phyloP scores from a whole-genome alignment of 64 coral and sea anemone genomes.

The Montipora foliosa region DNA sequence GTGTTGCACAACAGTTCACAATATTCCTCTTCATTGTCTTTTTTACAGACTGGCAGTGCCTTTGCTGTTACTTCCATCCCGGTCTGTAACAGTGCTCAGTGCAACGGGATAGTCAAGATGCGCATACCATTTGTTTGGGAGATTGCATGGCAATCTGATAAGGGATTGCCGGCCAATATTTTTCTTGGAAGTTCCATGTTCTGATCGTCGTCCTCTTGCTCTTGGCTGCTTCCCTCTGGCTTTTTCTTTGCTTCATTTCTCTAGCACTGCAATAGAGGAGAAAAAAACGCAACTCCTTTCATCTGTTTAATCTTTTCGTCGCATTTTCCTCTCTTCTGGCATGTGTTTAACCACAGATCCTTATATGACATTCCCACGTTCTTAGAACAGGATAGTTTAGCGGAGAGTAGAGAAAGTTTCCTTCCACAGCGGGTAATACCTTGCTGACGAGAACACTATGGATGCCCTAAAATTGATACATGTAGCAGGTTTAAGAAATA shows the following conservation, averaged over 20 bases:
- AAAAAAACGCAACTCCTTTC: conserved; percentile 19
- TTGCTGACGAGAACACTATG: no score
- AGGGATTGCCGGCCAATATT: conserved; percentile 6
- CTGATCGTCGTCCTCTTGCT: neutral
- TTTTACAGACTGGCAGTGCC: neutral
- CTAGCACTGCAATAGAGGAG: neutral
- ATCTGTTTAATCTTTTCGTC: neutral
- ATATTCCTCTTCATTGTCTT: neutral
- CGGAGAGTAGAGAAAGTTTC: no score
- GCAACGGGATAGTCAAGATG: neutral
- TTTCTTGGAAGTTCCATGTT: neutral
- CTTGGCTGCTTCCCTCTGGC: neutral
- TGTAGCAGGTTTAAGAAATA: no score
- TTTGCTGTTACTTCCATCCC: neutral
- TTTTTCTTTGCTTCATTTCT: neutral
- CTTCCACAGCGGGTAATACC: no score
- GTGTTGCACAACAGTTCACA: neutral
- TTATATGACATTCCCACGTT: neutral
- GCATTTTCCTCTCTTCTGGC: neutral
- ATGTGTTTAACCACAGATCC: neutral
- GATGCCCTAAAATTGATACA: no score
- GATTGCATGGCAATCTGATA: conserved; percentile 48
- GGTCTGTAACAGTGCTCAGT: neutral
- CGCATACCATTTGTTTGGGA: neutral
- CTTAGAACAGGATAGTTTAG: neutral